Evolutionary conservation across 2,113 vertebrate genomes (phyloP), one percentile per base, ranked within the genome.

Genomic region (Apistogramma diplotaenia): DNA sequence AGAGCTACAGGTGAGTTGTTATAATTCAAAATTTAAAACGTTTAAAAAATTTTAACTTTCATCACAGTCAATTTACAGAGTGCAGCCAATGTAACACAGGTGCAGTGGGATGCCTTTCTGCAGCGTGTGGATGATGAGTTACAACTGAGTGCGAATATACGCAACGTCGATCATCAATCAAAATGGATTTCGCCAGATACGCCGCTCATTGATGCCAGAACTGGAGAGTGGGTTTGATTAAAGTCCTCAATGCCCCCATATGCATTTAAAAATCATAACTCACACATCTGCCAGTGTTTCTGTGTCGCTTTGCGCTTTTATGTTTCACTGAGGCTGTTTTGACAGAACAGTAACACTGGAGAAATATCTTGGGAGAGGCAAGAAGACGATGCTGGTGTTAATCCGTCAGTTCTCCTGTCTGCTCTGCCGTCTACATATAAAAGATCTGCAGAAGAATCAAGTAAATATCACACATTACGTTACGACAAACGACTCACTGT

Each of bases 331-430:
- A 70, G 43, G 65, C 15, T 46, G 3, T 86, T 71, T 16, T 19
- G 46, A 25, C 60, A 92, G 89, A 16, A 53, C 15, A 40, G 72
- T 88, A 31, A 79, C 23, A 9, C 65, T 92, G 19, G 27, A 81
- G 49, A 85, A 85, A 35, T 90, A 89, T 79, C 51, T 89, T 25
- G 67, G 62, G 6, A 80, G 33, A 81, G 81, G 84, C 72, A 76
- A 79, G 53, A 91, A 83, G 81, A 85, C 71, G 59, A 76, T 90
- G 83, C 58, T 90, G 77, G 88, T 91, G 76, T 77, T 89, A 19
- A 89, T 91, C 74, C 75, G 88, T 9, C 90, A 88, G 83, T 90
- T 92, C 70, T 89, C 88, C 54, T 93, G 87, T 51, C 79, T 90
- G 11, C 86, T 89, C 54, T 89, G 89, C 11, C 79, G 86, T n/a